Evolutionary conservation across 2,113 vertebrate genomes (phyloP).

Genomic region (Clarias gariepinus): DNA sequence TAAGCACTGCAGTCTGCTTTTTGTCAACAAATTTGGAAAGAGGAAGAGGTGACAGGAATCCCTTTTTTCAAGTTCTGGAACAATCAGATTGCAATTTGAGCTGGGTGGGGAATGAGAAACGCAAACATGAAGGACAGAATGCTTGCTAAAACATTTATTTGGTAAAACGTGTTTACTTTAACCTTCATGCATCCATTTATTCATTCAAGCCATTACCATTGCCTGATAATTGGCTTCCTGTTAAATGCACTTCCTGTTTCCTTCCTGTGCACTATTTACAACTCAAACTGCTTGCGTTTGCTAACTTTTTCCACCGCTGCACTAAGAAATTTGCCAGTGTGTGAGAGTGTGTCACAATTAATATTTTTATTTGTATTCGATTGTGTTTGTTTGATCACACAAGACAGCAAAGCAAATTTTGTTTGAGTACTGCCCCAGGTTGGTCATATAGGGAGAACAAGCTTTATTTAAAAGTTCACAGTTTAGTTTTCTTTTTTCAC

Average conservation of each 20-base stretch:
- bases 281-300: not conserved
- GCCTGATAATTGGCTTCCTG: too few species aligned
- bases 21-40: not conserved
- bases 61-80: not conserved
- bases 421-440: not conserved
- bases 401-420: not conserved
- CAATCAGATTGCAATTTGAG: too few species aligned
- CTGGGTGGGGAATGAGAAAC: not conserved
- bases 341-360: not conserved
- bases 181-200: too few species aligned
- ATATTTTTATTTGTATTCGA: not conserved
- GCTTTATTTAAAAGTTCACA: too few species aligned
- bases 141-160: not conserved
- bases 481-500: too few species aligned
- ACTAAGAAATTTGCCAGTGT: not conserved
- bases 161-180: not conserved
- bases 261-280: not conserved
- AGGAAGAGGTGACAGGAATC: not conserved
- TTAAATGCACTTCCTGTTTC: conserved; percentile 11
- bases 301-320: not conserved
- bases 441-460: too few species aligned
- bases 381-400: not conserved
- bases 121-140: not conserved
- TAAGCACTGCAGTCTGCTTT: not conserved
- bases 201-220: too few species aligned